Conservation (phyloP, 2,797 vertebrate species). For the Spinus pinus region DNA sequence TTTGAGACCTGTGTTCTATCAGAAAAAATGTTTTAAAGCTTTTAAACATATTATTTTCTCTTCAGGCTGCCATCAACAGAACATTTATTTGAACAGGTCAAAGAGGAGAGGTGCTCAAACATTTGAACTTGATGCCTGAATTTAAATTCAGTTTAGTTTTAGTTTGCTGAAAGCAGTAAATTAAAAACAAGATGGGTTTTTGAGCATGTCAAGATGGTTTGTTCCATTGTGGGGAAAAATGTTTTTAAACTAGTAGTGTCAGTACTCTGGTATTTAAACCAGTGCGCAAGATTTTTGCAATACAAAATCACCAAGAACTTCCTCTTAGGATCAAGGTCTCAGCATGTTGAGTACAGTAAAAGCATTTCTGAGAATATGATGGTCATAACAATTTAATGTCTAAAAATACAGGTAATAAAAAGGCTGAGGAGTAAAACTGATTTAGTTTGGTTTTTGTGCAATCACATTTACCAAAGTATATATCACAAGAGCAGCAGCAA, state of each 20-base stretch:
- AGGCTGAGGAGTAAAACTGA: background rate
- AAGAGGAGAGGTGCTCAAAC: background rate
- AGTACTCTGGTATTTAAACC: background rate
- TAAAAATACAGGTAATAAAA: background rate
- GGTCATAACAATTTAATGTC: background rate
- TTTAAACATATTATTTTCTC: background rate
- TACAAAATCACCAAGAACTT: background rate
- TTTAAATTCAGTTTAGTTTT: background rate
- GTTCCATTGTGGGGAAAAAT: background rate
- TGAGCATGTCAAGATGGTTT: background rate
- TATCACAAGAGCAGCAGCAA: background rate
- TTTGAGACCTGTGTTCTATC: background rate
- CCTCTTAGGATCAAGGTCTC: background rate
- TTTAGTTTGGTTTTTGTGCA: background rate
- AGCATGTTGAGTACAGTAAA: background rate
- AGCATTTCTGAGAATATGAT: background rate
- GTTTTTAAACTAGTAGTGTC: background rate
- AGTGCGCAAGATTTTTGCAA: background rate
- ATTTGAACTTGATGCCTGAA: background rate
- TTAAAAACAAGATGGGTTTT: background rate
- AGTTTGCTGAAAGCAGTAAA: background rate
- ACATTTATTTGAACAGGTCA: background rate
- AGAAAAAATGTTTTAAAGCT: background rate
- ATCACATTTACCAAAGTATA: background rate
- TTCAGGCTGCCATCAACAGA: background rate